Evolutionary conservation across 37 sponge, comb jelly and placozoan genomes (phyloP).

Genomic region (Bolinopsis microptera): DNA sequence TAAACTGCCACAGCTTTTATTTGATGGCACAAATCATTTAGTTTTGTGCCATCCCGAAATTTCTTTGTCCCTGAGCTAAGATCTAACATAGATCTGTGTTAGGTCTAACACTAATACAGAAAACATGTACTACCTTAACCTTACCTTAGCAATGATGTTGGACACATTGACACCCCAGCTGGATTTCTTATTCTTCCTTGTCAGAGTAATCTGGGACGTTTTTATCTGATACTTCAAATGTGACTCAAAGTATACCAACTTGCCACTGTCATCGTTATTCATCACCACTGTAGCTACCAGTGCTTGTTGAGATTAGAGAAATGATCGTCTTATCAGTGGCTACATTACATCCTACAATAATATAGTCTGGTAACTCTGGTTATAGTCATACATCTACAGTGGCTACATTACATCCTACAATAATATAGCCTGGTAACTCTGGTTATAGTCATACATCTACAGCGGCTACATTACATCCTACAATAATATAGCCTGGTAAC

Average conservation of each 20-base stretch:
- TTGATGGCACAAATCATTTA: too few species aligned
- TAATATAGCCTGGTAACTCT: too few species aligned
- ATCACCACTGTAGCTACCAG: not conserved
- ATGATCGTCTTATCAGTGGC: not conserved
- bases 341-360: not conserved
- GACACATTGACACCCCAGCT: slow-evolving; percentile 58
- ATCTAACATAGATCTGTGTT: not conserved
- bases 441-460: too few species aligned
- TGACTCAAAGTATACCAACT: slow-evolving; percentile 28
- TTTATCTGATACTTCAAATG: slow-evolving; percentile 59
- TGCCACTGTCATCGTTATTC: not conserved
- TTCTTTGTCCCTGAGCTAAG: not conserved
- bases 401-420: too few species aligned
- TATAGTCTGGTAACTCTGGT: too few species aligned
- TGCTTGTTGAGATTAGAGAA: too few species aligned
- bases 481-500: too few species aligned
- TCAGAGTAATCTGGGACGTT: slow-evolving; percentile 9
- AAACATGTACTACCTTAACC: not conserved
- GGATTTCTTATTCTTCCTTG: slow-evolving; percentile 53
- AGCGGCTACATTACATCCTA: too few species aligned
- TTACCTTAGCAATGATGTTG: slow-evolving; percentile 56
- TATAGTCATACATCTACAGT: too few species aligned
- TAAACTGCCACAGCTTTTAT: too few species aligned
- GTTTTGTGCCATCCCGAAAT: not conserved
- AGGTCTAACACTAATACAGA: not conserved